A percentile compares a stretch with the other conserved stretches of the same genome.
Evolutionary conservation across 2,888 invertebrate species (phyloP).

Genomic region (Ethmia dodecea): DNA sequence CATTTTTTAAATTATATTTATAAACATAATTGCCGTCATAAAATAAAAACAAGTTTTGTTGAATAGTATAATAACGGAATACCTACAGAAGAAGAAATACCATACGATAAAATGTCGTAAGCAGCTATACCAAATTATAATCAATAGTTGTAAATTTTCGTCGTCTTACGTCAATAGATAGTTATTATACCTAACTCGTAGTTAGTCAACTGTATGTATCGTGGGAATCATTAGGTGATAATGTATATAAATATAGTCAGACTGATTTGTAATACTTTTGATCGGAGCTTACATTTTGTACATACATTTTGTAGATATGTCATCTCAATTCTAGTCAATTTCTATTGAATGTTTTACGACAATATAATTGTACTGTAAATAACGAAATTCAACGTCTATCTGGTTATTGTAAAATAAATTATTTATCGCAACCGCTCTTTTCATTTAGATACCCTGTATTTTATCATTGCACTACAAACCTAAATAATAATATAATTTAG

Average conservation of each 20-base stretch:
- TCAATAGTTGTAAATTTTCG: conserved; percentile 14
- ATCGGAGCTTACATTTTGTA: conserved; percentile 70
- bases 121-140: conserved; percentile 11
- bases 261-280: conserved; percentile 63
- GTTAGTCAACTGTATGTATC: conserved; percentile 17
- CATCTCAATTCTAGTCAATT: conserved; percentile 66
- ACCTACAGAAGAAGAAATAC: neutral
- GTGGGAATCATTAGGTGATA: conserved; percentile 7
- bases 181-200: conserved; percentile 6
- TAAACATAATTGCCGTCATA: too few relatives aligned
- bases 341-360: conserved; percentile 71
- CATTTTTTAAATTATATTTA: too few relatives aligned
- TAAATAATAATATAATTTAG: neutral
- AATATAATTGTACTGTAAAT: conserved; percentile 71
- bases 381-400: conserved; percentile 43
- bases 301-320: conserved; percentile 68
- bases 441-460: conserved; percentile 4
- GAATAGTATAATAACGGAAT: too few relatives aligned
- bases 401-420: conserved; percentile 62
- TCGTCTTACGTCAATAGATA: conserved; percentile 18
- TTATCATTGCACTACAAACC: neutral
- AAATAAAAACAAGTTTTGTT: too few relatives aligned
- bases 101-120: neutral
- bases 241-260: conserved; percentile 47
- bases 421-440: conserved; percentile 37